Evolutionary conservation across 1,140 invertebrate species (phyloP).

Genomic region (Drosophila obscura): DNA sequence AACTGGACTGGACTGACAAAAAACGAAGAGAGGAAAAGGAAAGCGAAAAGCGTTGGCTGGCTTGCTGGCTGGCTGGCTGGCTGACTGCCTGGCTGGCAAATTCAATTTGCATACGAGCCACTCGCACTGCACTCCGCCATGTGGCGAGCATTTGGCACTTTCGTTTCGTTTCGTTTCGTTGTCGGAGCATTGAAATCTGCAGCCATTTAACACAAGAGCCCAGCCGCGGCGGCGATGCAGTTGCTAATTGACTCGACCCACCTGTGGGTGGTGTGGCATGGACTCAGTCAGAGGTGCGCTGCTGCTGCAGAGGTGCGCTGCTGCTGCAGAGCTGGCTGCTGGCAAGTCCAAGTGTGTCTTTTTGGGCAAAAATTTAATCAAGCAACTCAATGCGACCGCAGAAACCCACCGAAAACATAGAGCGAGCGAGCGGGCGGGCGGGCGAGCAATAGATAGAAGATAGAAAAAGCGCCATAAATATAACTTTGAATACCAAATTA

Average conservation of each 20-base stretch:
- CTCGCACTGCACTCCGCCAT: constrained; percentile 7
- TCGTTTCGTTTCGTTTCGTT: constrained; percentile 13
- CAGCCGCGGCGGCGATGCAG: constrained; percentile 43
- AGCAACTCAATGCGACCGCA: constrained; percentile 41
- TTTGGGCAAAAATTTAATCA: constrained; percentile 62
- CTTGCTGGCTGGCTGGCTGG: constrained; percentile 24
- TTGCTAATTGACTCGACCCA: constrained; percentile 69
- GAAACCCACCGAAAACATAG: constrained; percentile 25
- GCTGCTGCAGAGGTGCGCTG: too few species aligned
- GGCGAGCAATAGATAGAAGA: neutral
- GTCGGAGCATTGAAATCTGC: constrained; percentile 42
- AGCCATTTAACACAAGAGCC: constrained; percentile 63
- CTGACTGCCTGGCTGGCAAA: constrained; percentile 47
- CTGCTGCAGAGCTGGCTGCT: neutral
- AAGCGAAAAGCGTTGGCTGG: constrained; percentile 56
- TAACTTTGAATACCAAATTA: constrained; percentile 58
- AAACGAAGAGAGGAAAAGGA: constrained; percentile 38
- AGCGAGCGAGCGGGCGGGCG: neutral
- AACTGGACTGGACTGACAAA: too few species aligned
- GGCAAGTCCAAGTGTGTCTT: constrained; percentile 25
- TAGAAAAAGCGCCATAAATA: constrained; percentile 28
- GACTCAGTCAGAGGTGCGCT: neutral
- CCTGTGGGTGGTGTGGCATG: constrained; percentile 2
- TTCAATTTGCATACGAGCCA: constrained; percentile 69
- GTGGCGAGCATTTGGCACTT: constrained; percentile 42